Base-by-base conservation (phyloP, 2,888 invertebrate species). In the Ophion obscuratus region DNA sequence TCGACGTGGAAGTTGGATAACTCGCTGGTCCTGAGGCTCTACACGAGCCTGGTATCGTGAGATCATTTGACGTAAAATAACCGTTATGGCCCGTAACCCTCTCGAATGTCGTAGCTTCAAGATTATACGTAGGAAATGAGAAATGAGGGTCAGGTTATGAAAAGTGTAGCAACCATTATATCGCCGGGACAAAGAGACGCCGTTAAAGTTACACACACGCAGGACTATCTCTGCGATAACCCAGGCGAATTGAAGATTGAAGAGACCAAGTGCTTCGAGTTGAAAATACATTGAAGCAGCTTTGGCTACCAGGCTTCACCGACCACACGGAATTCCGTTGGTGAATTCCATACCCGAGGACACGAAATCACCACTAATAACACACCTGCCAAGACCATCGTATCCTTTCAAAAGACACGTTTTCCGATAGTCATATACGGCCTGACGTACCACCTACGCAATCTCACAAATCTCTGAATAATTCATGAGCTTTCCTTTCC, bases 391-490 rank as follows among this genome's bases (percentile, higher is more conserved):
- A 71, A 31, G 17, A 64, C 66, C 62, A 74, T 14, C 71, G 14
- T 61, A 17, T 14, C 17, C 11, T 44, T 73, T 20, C n/a, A 36
- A n/a, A 59, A 57, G 66, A 40, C 17, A 44, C 44, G 11, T 73
- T 68, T 57, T 44, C 73, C 40, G n/a, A 81, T 68, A 66, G 20
- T 77, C 73, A 53, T 68, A 70, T 74, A 66, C 66, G 61, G 20
- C 14, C 31, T 4, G 17, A 59, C n/a, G 47, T 47, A 66, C 70
- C 40, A 71, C 40, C 10, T n/a, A 62, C 20, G 31, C 57, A 31
- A 64, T 74, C 64, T 68, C 70, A 64, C 36, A 17, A 66, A 75
- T 61, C 53, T 31, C 31, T 82, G 75, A 78, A 85, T 85, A 85
- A 85, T 78, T 81, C 73, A 85, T 81, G 53, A 57, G 44, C 64